A percentile compares a stretch with the other conserved stretches of the same genome.
These are phyloP conservation scores for Teleiodes luculella DNA, from an alignment of 2,888 invertebrate genomes.

Conservation along the genomic window DNA sequence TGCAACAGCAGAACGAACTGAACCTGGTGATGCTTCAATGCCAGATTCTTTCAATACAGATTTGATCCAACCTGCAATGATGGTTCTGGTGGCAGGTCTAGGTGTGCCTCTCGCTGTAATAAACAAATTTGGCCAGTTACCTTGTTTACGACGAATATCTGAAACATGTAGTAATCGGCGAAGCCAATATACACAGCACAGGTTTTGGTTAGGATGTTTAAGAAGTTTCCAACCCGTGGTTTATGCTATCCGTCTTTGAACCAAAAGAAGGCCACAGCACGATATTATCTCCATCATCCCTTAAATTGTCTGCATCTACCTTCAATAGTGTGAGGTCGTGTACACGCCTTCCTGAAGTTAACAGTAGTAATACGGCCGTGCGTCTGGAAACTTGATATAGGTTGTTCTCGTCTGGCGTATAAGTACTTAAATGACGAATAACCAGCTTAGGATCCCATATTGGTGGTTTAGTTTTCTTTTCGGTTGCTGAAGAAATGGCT, in stretches of 20 bases:
- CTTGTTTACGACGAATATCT: no score
- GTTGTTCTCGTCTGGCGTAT: not conserved
- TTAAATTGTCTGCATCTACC: not conserved
- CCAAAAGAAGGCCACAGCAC: not conserved
- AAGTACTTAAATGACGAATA: not conserved
- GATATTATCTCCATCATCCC: not conserved
- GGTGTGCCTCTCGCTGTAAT: not conserved
- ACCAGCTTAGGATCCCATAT: not conserved
- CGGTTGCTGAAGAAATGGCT: not conserved
- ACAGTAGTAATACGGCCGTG: not conserved
- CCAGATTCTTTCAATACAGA: not conserved
- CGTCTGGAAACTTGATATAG: not conserved
- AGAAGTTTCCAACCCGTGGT: not conserved
- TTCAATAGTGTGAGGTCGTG: not conserved
- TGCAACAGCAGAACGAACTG: not conserved
- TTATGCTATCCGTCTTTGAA: not conserved
- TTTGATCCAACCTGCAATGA: not conserved
- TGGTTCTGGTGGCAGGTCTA: not conserved
- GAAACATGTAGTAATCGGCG: not conserved
- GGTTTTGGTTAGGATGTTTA: not conserved
- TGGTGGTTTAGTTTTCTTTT: not conserved
- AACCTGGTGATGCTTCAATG: not conserved
- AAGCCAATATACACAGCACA: not conserved
- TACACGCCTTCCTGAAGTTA: not conserved
- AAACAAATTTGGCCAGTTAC: no score